Conservation (phyloP, 2,888 invertebrate genomes). For the Bimastos eiseni region DNA sequence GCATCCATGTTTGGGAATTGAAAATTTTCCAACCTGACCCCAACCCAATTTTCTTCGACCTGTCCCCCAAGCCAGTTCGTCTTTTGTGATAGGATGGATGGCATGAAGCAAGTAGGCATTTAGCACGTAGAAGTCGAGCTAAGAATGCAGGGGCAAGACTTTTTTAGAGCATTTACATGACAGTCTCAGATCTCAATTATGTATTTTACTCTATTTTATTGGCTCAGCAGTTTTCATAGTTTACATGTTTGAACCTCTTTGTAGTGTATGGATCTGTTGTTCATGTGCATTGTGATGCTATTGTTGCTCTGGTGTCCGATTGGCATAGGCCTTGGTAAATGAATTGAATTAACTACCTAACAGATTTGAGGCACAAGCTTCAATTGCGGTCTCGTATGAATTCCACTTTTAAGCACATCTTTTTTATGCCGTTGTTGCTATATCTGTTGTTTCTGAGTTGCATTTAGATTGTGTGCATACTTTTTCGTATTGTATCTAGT, state of each 20-base stretch:
- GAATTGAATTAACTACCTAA: not conserved
- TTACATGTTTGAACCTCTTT: not conserved
- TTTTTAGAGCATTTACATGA: not conserved
- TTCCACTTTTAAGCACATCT: not conserved
- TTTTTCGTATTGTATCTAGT: not conserved
- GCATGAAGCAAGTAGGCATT: not conserved
- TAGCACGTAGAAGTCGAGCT: not conserved
- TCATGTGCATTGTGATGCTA: too few relatives aligned
- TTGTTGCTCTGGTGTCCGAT: too few relatives aligned
- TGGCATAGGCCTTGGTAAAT: not conserved
- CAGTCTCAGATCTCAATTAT: not conserved
- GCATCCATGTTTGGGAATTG: too few relatives aligned
- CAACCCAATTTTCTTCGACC: too few relatives aligned
- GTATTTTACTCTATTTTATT: not conserved
- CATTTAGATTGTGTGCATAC: not conserved
- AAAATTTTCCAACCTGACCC: too few relatives aligned
- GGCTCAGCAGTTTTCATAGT: not conserved
- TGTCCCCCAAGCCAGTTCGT: too few relatives aligned
- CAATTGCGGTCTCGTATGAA: not conserved
- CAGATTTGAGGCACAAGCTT: not conserved
- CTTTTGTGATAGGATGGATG: not conserved
- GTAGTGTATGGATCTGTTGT: too few relatives aligned
- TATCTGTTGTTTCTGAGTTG: not conserved
- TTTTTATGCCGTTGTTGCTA: conserved; percentile 3
- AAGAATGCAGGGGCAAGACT: not conserved